These are phyloP conservation scores for human (Homo sapiens) DNA, from an alignment of 2,113 vertebrate species.

Conservation along the genomic window DNA sequence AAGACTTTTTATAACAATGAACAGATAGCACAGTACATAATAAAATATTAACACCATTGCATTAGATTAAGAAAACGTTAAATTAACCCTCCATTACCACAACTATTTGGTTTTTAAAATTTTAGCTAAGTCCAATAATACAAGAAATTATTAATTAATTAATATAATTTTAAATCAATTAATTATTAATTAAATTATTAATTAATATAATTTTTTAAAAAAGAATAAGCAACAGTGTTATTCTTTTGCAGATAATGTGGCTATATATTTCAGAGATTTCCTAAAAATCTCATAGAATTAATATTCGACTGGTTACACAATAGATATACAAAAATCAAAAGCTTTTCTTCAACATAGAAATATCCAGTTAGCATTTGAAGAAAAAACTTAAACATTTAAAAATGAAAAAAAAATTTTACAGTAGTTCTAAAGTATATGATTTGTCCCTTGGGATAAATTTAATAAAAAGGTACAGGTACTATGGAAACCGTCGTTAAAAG, in stretches of 20 bases:
- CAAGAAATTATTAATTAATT: background rate
- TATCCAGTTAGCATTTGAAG: background rate
- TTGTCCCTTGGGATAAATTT: background rate
- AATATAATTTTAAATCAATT: too few relatives aligned
- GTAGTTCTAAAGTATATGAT: background rate
- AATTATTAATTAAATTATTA: too few relatives aligned
- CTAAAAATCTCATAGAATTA: background rate
- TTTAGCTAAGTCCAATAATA: background rate
- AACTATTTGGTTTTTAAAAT: background rate
- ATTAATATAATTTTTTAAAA: background rate
- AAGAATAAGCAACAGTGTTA: background rate
- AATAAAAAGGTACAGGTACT: background rate
- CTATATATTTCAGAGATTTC: background rate
- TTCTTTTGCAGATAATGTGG: background rate
- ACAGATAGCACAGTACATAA: background rate
- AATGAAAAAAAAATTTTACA: background rate
- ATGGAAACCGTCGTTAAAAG: background rate
- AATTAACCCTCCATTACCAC: background rate
- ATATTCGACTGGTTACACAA: background rate
- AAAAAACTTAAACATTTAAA: background rate
- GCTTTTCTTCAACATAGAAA: background rate
- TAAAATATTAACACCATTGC: background rate
- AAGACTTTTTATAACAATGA: background rate
- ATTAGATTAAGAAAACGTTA: background rate
- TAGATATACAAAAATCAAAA: background rate